phyloP scores from a whole-genome alignment of 2,888 invertebrate species.

The Nineta flava region DNA sequence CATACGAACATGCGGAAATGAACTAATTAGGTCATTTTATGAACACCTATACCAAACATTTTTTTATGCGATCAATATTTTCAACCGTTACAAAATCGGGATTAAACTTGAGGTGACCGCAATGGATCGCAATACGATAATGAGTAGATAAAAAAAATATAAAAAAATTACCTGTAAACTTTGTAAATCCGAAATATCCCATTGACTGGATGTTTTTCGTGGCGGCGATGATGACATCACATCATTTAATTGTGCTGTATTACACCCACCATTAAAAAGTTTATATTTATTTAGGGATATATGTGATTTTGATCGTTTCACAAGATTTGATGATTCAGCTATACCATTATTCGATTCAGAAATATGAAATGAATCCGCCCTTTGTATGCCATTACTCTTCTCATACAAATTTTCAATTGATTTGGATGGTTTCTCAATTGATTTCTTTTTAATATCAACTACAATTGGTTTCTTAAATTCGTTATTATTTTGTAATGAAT shows the following conservation, averaged over 20 bases:
- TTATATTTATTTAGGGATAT: constrained; percentile 24
- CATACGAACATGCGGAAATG: too few relatives aligned
- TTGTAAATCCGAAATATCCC: constrained; percentile 29
- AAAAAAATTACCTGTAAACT: constrained; percentile 26
- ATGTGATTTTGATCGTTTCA: constrained; percentile 30
- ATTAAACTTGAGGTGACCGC: too few relatives aligned
- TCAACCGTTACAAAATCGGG: too few relatives aligned
- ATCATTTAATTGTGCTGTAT: constrained; percentile 9
- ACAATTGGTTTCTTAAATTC: constrained; percentile 1
- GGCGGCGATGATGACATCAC: constrained; percentile 12
- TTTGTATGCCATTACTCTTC: constrained; percentile 10
- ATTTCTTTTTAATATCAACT: constrained; percentile 2
- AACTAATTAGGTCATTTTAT: too few relatives aligned
- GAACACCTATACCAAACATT: too few relatives aligned
- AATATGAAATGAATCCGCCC: constrained; percentile 12
- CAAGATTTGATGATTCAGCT: constrained; percentile 20
- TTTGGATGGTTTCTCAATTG: background rate
- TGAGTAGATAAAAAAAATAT: background rate
- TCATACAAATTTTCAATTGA: constrained; percentile 6
- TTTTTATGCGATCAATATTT: too few relatives aligned
- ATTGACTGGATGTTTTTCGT: constrained; percentile 25
- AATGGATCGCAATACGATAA: too few relatives aligned
- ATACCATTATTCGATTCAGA: constrained; percentile 14
- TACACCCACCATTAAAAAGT: constrained; percentile 6
- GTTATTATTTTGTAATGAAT: background rate